A percentile compares a stretch with the other conserved stretches of the same genome.
These are phyloP conservation scores for Nephrocerus scutellatus DNA, from an alignment of 2,888 invertebrate species.

Conservation along the genomic window DNA sequence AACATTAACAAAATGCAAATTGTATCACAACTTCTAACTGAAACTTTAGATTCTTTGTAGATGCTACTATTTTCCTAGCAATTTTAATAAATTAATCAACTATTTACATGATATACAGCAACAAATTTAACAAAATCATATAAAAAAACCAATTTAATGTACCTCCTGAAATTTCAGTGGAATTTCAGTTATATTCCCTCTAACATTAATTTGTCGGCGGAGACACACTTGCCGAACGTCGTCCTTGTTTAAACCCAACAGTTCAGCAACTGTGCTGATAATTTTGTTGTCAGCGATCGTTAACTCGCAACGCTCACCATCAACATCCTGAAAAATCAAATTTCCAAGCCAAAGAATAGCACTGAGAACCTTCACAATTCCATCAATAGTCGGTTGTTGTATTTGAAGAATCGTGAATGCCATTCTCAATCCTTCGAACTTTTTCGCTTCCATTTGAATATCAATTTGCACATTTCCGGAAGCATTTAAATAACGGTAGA, in stretches of 20 bases:
- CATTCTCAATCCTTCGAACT: conserved; percentile 76
- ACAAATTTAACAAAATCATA: neutral
- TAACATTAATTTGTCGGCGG: conserved; percentile 78
- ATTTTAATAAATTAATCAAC: neutral
- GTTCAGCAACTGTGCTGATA: conserved; percentile 61
- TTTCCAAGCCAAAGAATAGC: conserved; percentile 90
- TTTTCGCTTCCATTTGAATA: conserved; percentile 58
- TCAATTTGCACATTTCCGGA: conserved; percentile 66
- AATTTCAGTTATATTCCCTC: conserved; percentile 89
- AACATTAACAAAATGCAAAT: neutral
- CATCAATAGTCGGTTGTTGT: conserved; percentile 77
- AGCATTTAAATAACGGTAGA: conserved; percentile 77
- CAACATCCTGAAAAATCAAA: conserved; percentile 75
- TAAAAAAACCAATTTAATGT: conserved; percentile 16
- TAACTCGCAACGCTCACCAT: conserved; percentile 76
- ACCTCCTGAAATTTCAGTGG: conserved; percentile 81
- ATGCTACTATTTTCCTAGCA: neutral
- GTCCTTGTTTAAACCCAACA: conserved; percentile 68
- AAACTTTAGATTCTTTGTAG: too few species aligned
- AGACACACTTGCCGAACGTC: conserved; percentile 71
- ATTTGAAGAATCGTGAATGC: conserved; percentile 86
- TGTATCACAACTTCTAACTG: too few species aligned
- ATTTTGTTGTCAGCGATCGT: conserved; percentile 65
- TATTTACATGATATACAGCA: conserved; percentile 1
- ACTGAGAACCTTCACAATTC: conserved; percentile 79